Percentiles rank a stretch among this genome's conserved stretches.
These are phyloP conservation scores for Drosophila emarginata DNA, from an alignment of 2,888 invertebrate genomes.

Conservation along the genomic window DNA sequence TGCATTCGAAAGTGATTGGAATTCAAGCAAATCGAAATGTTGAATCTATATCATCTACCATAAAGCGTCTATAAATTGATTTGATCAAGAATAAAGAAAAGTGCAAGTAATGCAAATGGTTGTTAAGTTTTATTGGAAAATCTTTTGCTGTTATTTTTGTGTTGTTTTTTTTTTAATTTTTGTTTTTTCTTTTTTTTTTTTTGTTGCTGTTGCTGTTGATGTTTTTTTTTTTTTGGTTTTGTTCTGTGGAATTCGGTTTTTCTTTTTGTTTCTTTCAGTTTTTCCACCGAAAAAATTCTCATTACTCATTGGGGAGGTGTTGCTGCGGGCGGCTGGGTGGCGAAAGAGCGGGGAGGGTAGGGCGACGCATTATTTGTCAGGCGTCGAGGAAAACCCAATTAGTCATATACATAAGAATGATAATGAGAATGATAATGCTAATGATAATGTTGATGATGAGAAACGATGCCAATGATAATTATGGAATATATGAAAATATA, in stretches of 20 bases:
- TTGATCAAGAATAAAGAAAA: slow-evolving; percentile 5
- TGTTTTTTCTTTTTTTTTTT: not conserved
- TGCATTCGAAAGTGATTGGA: slow-evolving; percentile 45
- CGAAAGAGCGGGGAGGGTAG: not conserved
- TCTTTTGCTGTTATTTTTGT: not conserved
- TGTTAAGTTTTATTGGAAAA: slow-evolving; percentile 24
- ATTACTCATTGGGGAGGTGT: slow-evolving; percentile 37
- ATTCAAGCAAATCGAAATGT: slow-evolving; percentile 29
- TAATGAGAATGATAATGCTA: slow-evolving; percentile 19
- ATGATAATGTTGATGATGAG: slow-evolving; percentile 4
- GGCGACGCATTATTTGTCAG: slow-evolving; percentile 43
- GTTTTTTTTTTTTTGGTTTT: not conserved
- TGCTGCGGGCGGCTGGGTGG: not conserved
- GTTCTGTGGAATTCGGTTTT: not conserved
- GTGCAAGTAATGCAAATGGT: slow-evolving; percentile 14
- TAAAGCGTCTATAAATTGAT: not conserved
- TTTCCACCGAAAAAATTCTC: slow-evolving; percentile 27
- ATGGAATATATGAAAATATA: not conserved
- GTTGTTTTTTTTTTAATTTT: not conserved
- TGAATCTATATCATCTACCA: not conserved
- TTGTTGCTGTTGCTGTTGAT: too few species aligned
- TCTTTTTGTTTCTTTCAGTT: slow-evolving; percentile 16
- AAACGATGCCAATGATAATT: not conserved
- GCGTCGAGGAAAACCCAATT: slow-evolving; percentile 74
- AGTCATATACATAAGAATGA: slow-evolving; percentile 58